phyloP scores from a whole-genome alignment of 2,888 invertebrate species.

The Gnatocerus cornutus region DNA sequence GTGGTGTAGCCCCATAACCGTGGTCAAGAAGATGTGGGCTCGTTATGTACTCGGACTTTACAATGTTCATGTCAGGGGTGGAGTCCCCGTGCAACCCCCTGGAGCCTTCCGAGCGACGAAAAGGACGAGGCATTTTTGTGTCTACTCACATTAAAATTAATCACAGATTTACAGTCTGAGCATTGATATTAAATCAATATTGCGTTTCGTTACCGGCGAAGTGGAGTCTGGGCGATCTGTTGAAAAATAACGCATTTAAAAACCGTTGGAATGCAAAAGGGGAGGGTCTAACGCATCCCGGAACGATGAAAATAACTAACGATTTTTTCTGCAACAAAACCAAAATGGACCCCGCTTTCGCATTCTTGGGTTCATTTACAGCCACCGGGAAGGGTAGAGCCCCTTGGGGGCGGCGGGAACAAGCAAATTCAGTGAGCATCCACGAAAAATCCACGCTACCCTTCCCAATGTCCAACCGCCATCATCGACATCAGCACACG shows the following conservation, averaged over 20 bases:
- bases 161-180: conserved; percentile 27
- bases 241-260: conserved; percentile 51
- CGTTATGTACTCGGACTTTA: conserved; percentile 73
- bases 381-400: conserved; percentile 7
- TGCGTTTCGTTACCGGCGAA: conserved; percentile 16
- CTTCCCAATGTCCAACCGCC: conserved; percentile 55
- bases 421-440: conserved; percentile 4
- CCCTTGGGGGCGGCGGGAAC: neutral
- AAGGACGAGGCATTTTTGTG: conserved; percentile 74
- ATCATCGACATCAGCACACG: conserved; percentile 48
- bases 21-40: conserved; percentile 89
- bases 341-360: conserved; percentile 2
- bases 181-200: conserved; percentile 29
- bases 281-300: conserved; percentile 53
- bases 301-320: conserved; percentile 34
- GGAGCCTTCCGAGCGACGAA: conserved; percentile 64
- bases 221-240: conserved; percentile 38
- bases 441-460: conserved; percentile 51
- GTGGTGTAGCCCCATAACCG: conserved; percentile 89
- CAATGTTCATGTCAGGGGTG: conserved; percentile 72
- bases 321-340: conserved; percentile 17
- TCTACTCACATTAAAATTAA: conserved; percentile 20
- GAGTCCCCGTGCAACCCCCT: conserved; percentile 71
- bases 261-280: conserved; percentile 62
- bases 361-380: neutral